Conservation (phyloP, 2,113 vertebrate species). For the Rhombomys opimus region DNA sequence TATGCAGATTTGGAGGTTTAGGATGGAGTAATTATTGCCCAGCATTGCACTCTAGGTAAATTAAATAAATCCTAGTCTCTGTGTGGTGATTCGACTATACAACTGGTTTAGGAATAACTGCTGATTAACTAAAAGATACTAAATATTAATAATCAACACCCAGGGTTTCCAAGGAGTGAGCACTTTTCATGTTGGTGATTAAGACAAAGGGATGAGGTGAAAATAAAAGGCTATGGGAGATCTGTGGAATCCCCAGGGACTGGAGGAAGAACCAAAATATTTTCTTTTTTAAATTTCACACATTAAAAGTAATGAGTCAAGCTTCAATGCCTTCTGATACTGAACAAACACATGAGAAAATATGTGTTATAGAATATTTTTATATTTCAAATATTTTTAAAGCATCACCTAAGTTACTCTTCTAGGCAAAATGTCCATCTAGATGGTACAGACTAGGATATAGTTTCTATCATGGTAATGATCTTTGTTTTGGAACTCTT, state of each 20-base stretch:
- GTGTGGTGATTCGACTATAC: no score
- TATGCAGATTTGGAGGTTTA: no score
- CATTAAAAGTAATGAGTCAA: not conserved
- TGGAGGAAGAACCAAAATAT: not conserved
- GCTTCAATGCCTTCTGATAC: not conserved
- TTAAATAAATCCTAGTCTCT: no score
- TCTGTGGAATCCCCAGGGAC: not conserved
- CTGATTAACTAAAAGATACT: no score
- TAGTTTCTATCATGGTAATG: not conserved
- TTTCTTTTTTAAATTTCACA: not conserved
- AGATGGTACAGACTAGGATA: not conserved
- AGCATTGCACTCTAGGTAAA: no score
- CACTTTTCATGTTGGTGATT: not conserved
- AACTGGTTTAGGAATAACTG: no score
- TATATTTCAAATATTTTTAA: not conserved
- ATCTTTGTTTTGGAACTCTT: not conserved
- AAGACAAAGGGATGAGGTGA: not conserved
- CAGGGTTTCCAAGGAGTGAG: not conserved
- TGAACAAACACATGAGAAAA: not conserved
- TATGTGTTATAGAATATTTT: not conserved
- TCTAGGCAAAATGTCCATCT: no score
- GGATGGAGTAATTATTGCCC: no score
- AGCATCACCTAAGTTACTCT: not conserved
- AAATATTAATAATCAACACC: no score
- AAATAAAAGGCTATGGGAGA: not conserved